A percentile compares a stretch with the other conserved stretches of the same genome.
Evolutionary conservation across 2,797 vertebrate species (phyloP).

Genomic region (Tapera naevia): DNA sequence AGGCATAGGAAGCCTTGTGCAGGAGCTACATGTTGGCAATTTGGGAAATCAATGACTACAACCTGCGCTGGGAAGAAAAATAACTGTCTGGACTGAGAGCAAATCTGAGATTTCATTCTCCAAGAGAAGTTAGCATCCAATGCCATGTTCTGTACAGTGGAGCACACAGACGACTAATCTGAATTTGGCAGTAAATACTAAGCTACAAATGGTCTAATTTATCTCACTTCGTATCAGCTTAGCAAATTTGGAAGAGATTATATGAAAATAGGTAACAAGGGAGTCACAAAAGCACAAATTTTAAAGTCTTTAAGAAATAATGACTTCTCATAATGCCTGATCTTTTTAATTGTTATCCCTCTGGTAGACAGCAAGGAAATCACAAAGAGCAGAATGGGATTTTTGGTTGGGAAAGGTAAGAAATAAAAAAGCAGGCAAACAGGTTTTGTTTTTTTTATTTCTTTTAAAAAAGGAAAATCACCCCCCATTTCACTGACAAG

Average conservation of each 20-base stretch:
- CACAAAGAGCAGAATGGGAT: background rate
- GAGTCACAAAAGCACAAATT: constrained; percentile 70
- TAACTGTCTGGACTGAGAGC: background rate
- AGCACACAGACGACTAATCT: constrained; percentile 53
- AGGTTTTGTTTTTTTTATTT: background rate
- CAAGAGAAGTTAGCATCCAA: constrained; percentile 37
- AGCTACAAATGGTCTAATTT: constrained; percentile 74
- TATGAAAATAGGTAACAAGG: constrained; percentile 72
- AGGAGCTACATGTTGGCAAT: background rate
- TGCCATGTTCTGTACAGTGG: background rate
- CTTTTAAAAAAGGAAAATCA: constrained; percentile 57
- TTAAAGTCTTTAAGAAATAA: constrained; percentile 75
- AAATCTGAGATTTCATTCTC: constrained; percentile 35
- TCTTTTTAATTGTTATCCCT: constrained; percentile 59
- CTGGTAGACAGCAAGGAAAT: constrained; percentile 43
- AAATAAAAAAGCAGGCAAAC: constrained; percentile 16
- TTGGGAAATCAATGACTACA: too few species aligned
- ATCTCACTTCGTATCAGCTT: constrained; percentile 75
- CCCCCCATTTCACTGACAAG: constrained; percentile 28
- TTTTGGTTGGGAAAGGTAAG: constrained; percentile 54
- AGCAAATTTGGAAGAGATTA: constrained; percentile 71
- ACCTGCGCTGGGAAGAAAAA: constrained; percentile 13
- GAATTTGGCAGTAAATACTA: constrained; percentile 72
- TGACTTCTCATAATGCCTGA: constrained; percentile 73
- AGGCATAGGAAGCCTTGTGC: background rate